Evolutionary conservation across 1,140 invertebrate species (phyloP).

Genomic region (Aphaenogaster floridana): DNA sequence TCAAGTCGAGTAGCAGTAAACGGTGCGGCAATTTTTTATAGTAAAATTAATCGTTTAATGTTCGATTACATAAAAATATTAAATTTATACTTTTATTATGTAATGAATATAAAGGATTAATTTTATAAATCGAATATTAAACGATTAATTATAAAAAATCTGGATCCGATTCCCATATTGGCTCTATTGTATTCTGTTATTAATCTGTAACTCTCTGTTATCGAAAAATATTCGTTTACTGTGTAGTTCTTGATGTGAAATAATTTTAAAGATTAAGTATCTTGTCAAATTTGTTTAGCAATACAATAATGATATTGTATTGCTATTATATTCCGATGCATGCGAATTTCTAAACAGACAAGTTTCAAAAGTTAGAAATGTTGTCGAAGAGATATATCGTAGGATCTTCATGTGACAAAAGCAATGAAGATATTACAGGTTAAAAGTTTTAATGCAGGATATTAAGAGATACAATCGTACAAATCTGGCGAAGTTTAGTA

Average conservation of each 20-base stretch:
- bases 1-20: too few species aligned
- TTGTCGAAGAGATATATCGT: background rate
- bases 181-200: too few species aligned
- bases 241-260: background rate
- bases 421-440: constrained; percentile 12
- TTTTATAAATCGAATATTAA: too few species aligned
- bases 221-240: background rate
- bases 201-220: background rate
- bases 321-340: background rate
- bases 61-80: too few species aligned
- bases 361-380: constrained; percentile 12
- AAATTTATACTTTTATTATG: too few species aligned
- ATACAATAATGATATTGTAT: background rate
- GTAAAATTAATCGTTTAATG: too few species aligned
- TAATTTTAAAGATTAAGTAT: background rate
- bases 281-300: background rate
- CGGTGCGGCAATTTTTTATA: too few species aligned
- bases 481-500: constrained; percentile 55
- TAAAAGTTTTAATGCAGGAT: constrained; percentile 53
- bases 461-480: constrained; percentile 54
- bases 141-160: too few species aligned
- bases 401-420: background rate
- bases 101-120: too few species aligned
- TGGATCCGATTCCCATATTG: too few species aligned
- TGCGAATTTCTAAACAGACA: background rate